A percentile compares a stretch with the other conserved stretches of the same genome.
Evolutionary conservation across 2,113 vertebrate genomes (phyloP).

Genomic region (Patagioenas fasciata): DNA sequence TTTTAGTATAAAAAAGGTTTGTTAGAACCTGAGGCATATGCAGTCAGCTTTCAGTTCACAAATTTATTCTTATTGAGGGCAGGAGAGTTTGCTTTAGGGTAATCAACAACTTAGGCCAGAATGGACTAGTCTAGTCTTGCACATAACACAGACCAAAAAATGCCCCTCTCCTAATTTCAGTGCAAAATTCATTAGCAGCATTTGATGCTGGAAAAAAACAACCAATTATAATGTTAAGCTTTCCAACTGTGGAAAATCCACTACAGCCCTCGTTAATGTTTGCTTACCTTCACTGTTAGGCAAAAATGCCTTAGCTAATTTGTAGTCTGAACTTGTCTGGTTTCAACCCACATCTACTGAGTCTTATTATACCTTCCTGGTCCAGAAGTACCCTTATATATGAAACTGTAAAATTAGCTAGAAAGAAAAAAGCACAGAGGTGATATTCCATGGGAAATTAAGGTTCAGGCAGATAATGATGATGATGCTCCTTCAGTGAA

Average conservation of each 20-base stretch:
- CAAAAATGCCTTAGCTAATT: conserved; percentile 33
- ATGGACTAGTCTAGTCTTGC: not conserved
- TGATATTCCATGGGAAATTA: conserved; percentile 14
- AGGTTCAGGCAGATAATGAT: conserved; percentile 10
- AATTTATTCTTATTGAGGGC: not conserved
- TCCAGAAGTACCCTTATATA: not conserved
- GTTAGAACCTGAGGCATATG: not conserved
- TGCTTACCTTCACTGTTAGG: conserved; percentile 1
- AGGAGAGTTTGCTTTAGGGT: not conserved
- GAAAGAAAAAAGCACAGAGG: not conserved
- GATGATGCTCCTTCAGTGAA: not conserved
- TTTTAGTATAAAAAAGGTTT: not conserved
- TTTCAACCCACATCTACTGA: conserved; percentile 6
- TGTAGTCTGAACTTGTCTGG: not conserved
- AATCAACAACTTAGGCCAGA: not conserved
- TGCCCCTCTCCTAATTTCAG: not conserved
- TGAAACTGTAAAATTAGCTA: not conserved
- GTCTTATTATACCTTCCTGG: not conserved
- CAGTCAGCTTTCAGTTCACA: not conserved
- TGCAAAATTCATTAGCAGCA: not conserved
- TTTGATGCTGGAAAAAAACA: not conserved
- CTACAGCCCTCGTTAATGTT: conserved; percentile 23
- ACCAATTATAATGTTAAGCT: not conserved
- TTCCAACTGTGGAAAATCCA: conserved; percentile 42
- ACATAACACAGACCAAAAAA: not conserved